Evolutionary conservation across 1,140 invertebrate genomes (phyloP).

Genomic region (Sarcophaga peregrina): DNA sequence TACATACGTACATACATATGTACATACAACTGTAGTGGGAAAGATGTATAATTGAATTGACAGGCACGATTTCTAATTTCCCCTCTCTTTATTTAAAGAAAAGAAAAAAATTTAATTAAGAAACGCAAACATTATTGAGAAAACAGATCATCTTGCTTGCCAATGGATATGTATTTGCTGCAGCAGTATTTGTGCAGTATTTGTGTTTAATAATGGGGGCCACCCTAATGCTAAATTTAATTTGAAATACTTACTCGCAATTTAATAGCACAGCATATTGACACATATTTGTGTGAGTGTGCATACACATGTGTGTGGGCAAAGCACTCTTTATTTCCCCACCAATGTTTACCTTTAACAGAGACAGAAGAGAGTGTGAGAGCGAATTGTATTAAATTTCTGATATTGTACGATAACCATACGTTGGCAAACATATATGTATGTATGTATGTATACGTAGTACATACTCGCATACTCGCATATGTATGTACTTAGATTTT

Average conservation of each 20-base stretch:
- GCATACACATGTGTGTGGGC: background rate
- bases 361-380: background rate
- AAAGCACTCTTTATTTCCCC: background rate
- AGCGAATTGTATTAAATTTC: background rate
- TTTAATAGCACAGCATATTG: background rate
- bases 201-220: background rate
- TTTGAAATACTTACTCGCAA: background rate
- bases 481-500: too few relatives aligned
- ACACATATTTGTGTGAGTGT: background rate
- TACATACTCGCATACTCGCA: too few relatives aligned
- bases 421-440: too few relatives aligned
- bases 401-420: too few relatives aligned
- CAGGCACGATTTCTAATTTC: background rate
- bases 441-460: too few relatives aligned
- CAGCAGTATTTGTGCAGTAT: background rate
- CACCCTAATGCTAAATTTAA: background rate
- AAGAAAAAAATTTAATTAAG: too few relatives aligned
- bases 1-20: too few relatives aligned
- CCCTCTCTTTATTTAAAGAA: background rate
- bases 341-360: background rate
- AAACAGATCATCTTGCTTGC: too few relatives aligned
- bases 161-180: too few relatives aligned
- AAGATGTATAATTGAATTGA: background rate
- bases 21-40: background rate
- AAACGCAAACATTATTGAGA: too few relatives aligned